Conservation (phyloP, 1,140 invertebrate species). For the Dysdera silvatica region DNA sequence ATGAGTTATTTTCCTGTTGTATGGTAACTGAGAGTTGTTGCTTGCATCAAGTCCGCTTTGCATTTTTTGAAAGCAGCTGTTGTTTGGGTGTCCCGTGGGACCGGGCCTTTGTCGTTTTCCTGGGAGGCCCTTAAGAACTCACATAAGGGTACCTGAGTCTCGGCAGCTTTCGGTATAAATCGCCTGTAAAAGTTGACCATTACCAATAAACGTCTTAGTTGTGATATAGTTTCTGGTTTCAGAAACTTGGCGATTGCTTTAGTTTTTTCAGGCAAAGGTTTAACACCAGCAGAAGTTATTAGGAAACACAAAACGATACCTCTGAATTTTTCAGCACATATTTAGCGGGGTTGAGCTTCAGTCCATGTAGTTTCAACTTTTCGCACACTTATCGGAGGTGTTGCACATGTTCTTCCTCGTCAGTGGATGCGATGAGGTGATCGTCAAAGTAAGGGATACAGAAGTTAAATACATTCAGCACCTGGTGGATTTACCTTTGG, state of each 20-base stretch:
- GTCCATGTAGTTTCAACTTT: constrained; percentile 33
- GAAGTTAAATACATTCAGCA: constrained; percentile 42
- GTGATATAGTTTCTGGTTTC: constrained; percentile 36
- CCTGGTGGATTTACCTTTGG: constrained; percentile 7
- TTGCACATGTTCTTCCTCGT: constrained; percentile 31
- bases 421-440: constrained; percentile 36
- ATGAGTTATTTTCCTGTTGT: neutral
- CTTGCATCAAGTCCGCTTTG: too few species aligned
- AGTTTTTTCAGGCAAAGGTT: constrained; percentile 35
- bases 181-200: constrained; percentile 42
- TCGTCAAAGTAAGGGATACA: constrained; percentile 40
- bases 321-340: neutral
- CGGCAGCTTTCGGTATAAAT: constrained; percentile 38
- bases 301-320: constrained; percentile 38
- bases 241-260: constrained; percentile 40
- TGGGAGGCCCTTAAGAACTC: constrained; percentile 10
- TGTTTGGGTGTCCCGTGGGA: too few species aligned
- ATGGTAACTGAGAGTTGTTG: neutral
- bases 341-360: constrained; percentile 37
- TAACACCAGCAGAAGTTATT: constrained; percentile 37
- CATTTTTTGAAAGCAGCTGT: too few species aligned
- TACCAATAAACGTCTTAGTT: constrained; percentile 39
- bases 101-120: too few species aligned
- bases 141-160: constrained; percentile 21
- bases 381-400: constrained; percentile 41